Evolutionary conservation across 23 tunicate genomes (phyloP), one percentile per base, ranked within the genome.

Genomic region (Oikopleura albicans): DNA sequence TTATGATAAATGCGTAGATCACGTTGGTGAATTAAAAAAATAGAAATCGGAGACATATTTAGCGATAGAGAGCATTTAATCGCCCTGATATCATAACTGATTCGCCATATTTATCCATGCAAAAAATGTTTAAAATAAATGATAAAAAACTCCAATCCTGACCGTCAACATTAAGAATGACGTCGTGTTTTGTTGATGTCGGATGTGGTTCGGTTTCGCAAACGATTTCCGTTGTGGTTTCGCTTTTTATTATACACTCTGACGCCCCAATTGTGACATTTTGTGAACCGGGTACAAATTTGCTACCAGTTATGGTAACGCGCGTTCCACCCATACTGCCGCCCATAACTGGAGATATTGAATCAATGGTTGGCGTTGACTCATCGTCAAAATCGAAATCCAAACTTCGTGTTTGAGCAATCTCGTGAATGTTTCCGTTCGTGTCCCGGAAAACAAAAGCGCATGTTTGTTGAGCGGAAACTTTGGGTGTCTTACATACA

Each of bases 311-410:
- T 8, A 75, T 75, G 8, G 83, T 75, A 29, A 75, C n/a, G 12
- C 83, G 12, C 38, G 83, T 75, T 75, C 83, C 83, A 4, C 83
- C 83, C 38, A 34, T 36, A 27, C 39, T 75, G 16, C 83, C 83
- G 39, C 83, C 83, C 4, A 36, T 8, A 75, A 29, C 83, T 75
- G 83, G 83, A 75, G 39, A 33, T 16, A 75, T 36, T 8, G 12
- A 12, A 27, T 29, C n/a, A 29, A 75, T 75, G 12, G n/a, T 36
- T 4, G 83, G 22, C 4, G 83, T 75, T 8, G 4, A 16, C 8
- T 8, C 12, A 75, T 4, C 12, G 8, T 34, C 22, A 29, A 12
- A 75, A 12, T 12, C 27, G 83, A 35, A 36, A 57, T 12, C 59
- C 16, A 49, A 49, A 22, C 59, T 49, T 8, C 16, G 16, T 8